A percentile compares a stretch with the other conserved stretches of the same genome.
Evolutionary conservation across 2,888 invertebrate genomes (phyloP).

Genomic region (Rhodophaea formosa): DNA sequence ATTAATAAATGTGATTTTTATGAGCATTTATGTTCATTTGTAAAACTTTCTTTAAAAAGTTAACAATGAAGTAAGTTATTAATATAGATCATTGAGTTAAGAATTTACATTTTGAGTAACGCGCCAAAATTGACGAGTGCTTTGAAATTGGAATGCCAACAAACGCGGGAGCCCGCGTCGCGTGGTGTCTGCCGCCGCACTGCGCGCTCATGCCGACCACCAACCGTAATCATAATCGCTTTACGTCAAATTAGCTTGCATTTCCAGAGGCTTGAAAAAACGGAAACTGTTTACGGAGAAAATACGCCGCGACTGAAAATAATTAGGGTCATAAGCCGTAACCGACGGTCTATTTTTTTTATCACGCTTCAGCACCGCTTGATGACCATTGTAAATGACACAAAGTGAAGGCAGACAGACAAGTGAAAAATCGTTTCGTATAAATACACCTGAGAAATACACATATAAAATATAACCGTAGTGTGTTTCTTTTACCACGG

Average conservation of each 20-base stretch:
- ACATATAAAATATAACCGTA: too few species aligned
- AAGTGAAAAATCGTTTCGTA: neutral
- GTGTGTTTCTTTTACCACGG: too few species aligned
- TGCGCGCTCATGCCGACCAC: constrained; percentile 38
- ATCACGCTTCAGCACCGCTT: constrained; percentile 22
- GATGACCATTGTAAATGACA: constrained; percentile 4
- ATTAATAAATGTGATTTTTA: neutral
- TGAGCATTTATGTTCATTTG: constrained; percentile 43
- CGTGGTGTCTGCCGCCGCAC: constrained; percentile 50
- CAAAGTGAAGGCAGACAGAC: neutral
- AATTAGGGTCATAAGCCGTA: constrained; percentile 58
- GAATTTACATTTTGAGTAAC: constrained; percentile 38
- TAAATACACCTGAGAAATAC: neutral
- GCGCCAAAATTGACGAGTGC: constrained; percentile 37
- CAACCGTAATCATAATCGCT: constrained; percentile 54
- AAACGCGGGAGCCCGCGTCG: constrained; percentile 58
- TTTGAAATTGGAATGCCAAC: constrained; percentile 26
- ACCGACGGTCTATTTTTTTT: constrained; percentile 35
- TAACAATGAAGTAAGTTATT: constrained; percentile 52
- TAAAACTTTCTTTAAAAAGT: constrained; percentile 69
- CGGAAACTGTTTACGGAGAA: constrained; percentile 65
- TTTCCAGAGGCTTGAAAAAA: constrained; percentile 73
- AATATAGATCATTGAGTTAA: constrained; percentile 16
- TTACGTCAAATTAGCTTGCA: constrained; percentile 67
- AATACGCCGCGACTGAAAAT: constrained; percentile 65